Evolutionary conservation across 23 tunicate genomes (phyloP), one percentile per base, ranked within the genome.

Genomic region (Ciona savignyi): DNA sequence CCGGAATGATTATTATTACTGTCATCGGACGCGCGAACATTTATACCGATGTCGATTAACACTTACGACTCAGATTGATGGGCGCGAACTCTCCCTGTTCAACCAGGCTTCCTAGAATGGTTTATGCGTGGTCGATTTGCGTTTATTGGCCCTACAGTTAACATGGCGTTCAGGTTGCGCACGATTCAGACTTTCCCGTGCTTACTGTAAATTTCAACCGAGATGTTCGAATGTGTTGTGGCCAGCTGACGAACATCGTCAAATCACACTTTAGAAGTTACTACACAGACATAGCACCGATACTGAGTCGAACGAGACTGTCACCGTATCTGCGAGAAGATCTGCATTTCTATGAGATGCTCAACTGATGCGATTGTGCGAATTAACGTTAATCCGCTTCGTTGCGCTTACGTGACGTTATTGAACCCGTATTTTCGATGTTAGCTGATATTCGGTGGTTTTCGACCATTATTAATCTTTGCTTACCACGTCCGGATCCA

Each of bases 401-500:
- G 56, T 42, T 15, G 9, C 56, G 56, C 11, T 42, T 42, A 42
- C 9, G 15, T 42, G 56, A 42, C 56, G 56, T 42, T 15, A 15
- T 42, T 42, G 15, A 42, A 42, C 56, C 56, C 56, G 56, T 15
- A 42, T 6, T 42, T 42, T 42, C 56, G 56, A 9, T 42, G 9
- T 42, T 42, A n/a, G n/a, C n/a, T n/a, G n/a, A n/a, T n/a, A n/a
- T n/a, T n/a, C n/a, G n/a, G n/a, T n/a, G n/a, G n/a, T n/a, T n/a
- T n/a, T n/a, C n/a, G n/a, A n/a, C n/a, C n/a, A n/a, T n/a, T n/a
- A n/a, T n/a, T n/a, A n/a, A n/a, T n/a, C n/a, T n/a, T n/a, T n/a
- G 30, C 84, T 63, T 78, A 91, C 97, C 83, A 88, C 61, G 24
- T 91, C 91, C 15, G 97, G 90, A 32, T 91, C 91, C 97, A 91